Evolutionary conservation across 2,797 vertebrate genomes (phyloP), one percentile per base, ranked within the genome.

Genomic region (Halcyon smyrnensis): DNA sequence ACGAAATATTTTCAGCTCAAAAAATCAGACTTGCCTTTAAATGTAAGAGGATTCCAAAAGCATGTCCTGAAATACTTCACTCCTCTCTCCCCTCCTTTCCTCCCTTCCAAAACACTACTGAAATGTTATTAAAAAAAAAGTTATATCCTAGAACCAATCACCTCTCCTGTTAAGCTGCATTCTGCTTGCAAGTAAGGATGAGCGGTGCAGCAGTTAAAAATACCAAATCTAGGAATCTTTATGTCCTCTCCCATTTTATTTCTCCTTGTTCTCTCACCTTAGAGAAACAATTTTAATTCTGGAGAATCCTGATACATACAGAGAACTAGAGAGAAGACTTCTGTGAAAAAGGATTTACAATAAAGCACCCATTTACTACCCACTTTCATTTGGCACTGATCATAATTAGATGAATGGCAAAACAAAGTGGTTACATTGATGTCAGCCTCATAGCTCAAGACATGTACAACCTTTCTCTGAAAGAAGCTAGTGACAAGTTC

Each of bases 331-430:
- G 46, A 77, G 25, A 32, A 82, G 1, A 67, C 86, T 87, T 56
- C 43, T 86, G 30, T 84, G 57, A 54, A 36, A 78, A 82, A n/a
- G 10, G 11, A 64, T 45, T 76, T 82, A 83, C 70, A 89, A 69
- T 69, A 27, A 89, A 45, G 34, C 36, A 86, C 15, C 36, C 75
- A 65, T 82, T 97, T 84, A 65, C 69, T 81, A 73, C 30, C 63
- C 9, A 74, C 43, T 78, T 87, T 65, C 60, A 90, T 62, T 88
- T 45, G 84, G 69, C 82, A 89, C 32, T 69, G 41, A 93, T 82
- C 62, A 79, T 96, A 95, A 84, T 69, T 74, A 91, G 65, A 94
- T 24, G 90, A 90, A 89, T 6, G 28, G 32, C 53, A 65, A 91
- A 97, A 89, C 8, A 50, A 53, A 86, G 21, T 1, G 0, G 60